Evolutionary conservation across 92 coral and sea anemone genomes (phyloP), one percentile per base, ranked within the genome.

Genomic region (Parazoanthus swiftii): DNA sequence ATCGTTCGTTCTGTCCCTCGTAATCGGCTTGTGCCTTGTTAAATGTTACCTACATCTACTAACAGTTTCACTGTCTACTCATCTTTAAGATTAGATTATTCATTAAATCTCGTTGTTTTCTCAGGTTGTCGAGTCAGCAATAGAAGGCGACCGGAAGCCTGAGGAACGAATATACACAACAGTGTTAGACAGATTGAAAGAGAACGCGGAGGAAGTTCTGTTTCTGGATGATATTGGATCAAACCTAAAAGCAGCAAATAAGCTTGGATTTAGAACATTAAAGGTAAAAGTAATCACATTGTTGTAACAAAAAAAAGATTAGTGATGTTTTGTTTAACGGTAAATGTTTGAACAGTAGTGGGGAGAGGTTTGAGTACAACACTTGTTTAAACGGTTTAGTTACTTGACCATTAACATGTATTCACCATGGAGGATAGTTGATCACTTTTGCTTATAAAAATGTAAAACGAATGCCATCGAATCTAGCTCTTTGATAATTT

Each of bases 161-260:
- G 99, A 94, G 14, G 93, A 94, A 84, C 65, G 54, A 63, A 90
- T 96, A 66, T 96, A 91, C 80, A 51, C 85, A n/a, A 90, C 88
- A 37, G 79, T 95, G 73, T 74, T 96, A 77, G 94, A 96, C 44
- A 93, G 88, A 83, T 89, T 96, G 76, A 88, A 92, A 37, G 83
- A 95, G 37, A 86, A 92, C 25, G 94, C 99, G 29, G 93, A 89
- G n/a, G 99, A 96, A 33, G 94, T 95, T 79, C 92, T 96, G 36
- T 95, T 95, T 83, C 71, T 96, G 88, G 99, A 96, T 91, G 99
- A 96, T 80, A 76, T 95, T 79, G 95, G 98, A 70, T 73, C 71
- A 5, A 96, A 96, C 85, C 77, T 96, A 74, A 95, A 96, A 88
- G 85, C 97, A 25, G 99, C 99, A 11, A 85, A 91, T 44, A 86